These are phyloP conservation scores for Sula dactylatra DNA, from an alignment of 2,113 vertebrate species.

Conservation along the genomic window DNA sequence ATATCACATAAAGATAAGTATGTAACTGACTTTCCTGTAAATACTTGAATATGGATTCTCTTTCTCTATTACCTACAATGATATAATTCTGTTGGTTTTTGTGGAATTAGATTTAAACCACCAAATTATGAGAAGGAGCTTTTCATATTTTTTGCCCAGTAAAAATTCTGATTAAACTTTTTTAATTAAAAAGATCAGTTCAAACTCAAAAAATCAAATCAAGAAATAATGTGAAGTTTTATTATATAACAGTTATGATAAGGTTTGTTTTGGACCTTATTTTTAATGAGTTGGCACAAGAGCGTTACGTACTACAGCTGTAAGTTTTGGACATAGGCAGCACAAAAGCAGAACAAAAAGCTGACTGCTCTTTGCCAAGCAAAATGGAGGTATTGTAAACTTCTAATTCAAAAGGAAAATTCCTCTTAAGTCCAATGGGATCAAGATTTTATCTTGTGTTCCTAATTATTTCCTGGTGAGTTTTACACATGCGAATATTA, in stretches of 20 bases:
- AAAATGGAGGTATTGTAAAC: not conserved
- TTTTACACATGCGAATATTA: not conserved
- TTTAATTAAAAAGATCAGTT: not conserved
- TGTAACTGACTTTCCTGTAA: not conserved
- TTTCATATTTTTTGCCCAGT: not conserved
- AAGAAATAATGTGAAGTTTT: not conserved
- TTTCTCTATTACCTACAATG: not conserved
- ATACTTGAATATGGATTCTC: not conserved
- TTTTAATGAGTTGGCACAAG: not conserved
- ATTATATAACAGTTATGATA: not conserved
- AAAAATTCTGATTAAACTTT: not conserved
- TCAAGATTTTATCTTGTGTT: not conserved
- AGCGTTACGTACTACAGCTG: not conserved
- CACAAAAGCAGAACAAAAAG: not conserved
- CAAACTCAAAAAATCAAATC: not conserved
- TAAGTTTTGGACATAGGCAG: not conserved
- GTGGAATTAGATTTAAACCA: not conserved
- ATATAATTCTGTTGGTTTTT: not conserved
- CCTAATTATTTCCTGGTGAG: constrained; percentile 12
- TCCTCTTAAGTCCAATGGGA: not conserved
- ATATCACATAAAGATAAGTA: not conserved
- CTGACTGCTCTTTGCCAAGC: not conserved
- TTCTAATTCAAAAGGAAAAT: not conserved
- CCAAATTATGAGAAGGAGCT: not conserved
- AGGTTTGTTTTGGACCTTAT: not conserved